These are phyloP conservation scores for Triops cancriformis DNA, from an alignment of 1,140 invertebrate species.

Conservation along the genomic window DNA sequence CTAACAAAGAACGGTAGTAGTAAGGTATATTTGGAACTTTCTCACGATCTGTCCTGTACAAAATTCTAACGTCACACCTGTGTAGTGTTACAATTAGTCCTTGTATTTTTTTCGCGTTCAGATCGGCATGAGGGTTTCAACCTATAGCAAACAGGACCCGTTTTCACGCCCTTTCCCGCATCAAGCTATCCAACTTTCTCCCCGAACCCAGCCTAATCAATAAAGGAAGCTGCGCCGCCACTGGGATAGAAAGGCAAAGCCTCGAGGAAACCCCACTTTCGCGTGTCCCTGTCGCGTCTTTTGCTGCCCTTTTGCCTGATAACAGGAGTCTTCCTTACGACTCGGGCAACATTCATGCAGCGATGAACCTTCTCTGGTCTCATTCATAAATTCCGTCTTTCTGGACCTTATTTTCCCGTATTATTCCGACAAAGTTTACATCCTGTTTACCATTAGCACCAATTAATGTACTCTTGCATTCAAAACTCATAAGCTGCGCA, in stretches of 20 bases:
- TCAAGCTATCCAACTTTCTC: background rate
- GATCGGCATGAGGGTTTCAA: background rate
- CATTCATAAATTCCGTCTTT: background rate
- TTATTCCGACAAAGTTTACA: background rate
- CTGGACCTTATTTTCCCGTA: background rate
- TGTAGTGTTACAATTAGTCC: background rate
- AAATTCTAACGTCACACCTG: background rate
- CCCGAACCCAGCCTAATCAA: background rate
- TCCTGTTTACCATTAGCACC: background rate
- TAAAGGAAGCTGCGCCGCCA: slow-evolving; percentile 7
- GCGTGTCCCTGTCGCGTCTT: background rate
- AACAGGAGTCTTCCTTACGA: background rate
- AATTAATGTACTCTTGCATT: background rate
- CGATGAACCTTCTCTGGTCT: background rate
- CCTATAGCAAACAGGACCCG: background rate
- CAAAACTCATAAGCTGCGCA: background rate
- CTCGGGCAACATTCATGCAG: background rate
- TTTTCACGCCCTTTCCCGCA: background rate
- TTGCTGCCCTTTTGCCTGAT: background rate
- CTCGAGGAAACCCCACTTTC: slow-evolving; percentile 12
- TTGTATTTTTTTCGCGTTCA: background rate
- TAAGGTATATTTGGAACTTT: too few relatives aligned
- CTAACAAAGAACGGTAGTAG: too few relatives aligned
- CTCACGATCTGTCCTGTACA: too few relatives aligned
- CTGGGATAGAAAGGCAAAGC: background rate